Evolutionary conservation across 1,140 invertebrate genomes (phyloP).

Genomic region (Ceratitis capitata): DNA sequence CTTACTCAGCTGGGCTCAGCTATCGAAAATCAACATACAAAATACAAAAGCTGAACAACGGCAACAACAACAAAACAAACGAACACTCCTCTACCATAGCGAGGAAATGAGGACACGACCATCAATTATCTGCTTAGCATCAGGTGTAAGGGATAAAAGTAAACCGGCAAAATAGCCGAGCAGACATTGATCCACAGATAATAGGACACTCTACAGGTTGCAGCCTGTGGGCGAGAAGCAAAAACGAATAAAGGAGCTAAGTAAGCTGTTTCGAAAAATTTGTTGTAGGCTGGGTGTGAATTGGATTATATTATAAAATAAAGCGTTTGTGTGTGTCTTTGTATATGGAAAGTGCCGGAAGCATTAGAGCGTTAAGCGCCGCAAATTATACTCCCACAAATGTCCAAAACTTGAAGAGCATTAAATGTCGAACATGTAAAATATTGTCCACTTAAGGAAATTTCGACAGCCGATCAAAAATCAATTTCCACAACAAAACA

Average conservation of each 20-base stretch:
- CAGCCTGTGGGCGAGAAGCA: not conserved
- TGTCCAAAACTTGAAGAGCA: not conserved
- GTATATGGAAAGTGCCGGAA: not conserved
- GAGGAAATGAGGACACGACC: not conserved
- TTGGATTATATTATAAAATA: not conserved
- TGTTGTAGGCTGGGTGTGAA: not conserved
- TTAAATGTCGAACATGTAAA: not conserved
- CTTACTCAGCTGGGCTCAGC: not conserved
- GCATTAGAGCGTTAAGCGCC: not conserved
- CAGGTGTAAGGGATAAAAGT: not conserved
- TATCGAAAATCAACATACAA: not conserved
- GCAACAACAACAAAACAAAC: too few species aligned
- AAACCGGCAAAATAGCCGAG: not conserved
- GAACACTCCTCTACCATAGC: not conserved
- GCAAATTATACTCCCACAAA: not conserved
- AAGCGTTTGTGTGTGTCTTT: too few species aligned
- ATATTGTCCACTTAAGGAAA: not conserved
- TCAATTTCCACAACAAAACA: not conserved
- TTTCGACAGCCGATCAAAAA: not conserved
- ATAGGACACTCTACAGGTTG: not conserved
- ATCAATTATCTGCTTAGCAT: conserved; percentile 27
- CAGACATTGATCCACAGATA: not conserved
- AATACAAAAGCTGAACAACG: too few species aligned
- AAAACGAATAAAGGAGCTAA: too few species aligned
- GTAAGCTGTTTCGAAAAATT: not conserved